Evolutionary conservation across 2,888 invertebrate species (phyloP), one percentile per base, ranked within the genome.

Genomic region (Clusia tigrina): DNA sequence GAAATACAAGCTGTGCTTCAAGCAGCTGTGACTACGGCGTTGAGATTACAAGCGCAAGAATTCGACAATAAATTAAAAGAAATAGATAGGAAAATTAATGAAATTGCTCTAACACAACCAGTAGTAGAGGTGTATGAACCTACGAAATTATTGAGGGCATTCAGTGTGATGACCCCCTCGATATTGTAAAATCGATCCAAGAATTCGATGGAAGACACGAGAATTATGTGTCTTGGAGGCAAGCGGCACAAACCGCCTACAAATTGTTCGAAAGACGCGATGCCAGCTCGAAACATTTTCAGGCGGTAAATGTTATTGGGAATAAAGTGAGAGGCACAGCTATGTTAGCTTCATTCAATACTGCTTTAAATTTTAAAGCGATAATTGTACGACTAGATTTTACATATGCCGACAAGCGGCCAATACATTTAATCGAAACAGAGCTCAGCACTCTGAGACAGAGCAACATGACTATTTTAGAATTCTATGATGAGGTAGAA

Each of bases 361-460:
- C 54, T 46, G 60, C 46, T 20, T 23, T 60, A 20, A 60, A 60
- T 24, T 55, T 60, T 61, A 56, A 51, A 15, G 61, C 61, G 12
- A 61, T 61, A 10, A 18, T 61, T 22, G 56, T 32, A 18, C 52
- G 57, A 18, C 32, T 53, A 24, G 53, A 62, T 22, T 62, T 57
- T 26, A 62, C 57, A 22, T 42, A 57, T 24, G 53, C 53, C 23
- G 53, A 58, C 38, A 52, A 37, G 46, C 23, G 53, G 10, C 62
- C 57, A 23, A 52, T 52, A 17, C 56, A 52, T 22, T 12, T 37
- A 32, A 59, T 58, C n/a, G 59, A 63, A 1, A 58, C 54, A 10
- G 59, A 63, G 25, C n/a, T 55, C 1, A 38, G 20, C n/a, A 63
- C 55, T 25, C 26, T 63, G 3, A 22, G 42, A n/a, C 56, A 63